Conservation (phyloP, 2,888 invertebrate genomes). For the Tipula lateralis region DNA sequence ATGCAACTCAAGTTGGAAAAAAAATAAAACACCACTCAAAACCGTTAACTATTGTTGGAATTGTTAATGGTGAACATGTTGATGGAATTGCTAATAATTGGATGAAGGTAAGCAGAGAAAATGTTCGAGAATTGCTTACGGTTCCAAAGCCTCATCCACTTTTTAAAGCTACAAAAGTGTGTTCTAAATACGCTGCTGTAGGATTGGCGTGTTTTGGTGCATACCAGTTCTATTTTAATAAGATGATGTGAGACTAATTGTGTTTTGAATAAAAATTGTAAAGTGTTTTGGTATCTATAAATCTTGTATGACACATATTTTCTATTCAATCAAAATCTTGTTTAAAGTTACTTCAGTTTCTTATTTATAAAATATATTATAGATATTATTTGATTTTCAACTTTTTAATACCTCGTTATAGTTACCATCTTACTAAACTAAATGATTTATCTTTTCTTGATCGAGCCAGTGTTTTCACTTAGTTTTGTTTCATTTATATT, state of each 20-base stretch:
- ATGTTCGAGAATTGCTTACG: neutral
- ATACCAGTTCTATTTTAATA: neutral
- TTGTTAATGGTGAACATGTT: conserved; percentile 91
- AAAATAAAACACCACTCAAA: conserved; percentile 30
- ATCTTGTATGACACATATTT: too few relatives aligned
- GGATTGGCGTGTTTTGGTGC: neutral
- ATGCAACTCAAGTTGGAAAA: conserved; percentile 50
- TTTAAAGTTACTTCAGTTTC: too few relatives aligned
- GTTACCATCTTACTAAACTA: too few relatives aligned
- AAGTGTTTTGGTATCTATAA: neutral
- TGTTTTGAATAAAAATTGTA: neutral
- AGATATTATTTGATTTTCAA: too few relatives aligned
- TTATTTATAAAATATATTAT: too few relatives aligned
- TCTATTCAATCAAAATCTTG: too few relatives aligned
- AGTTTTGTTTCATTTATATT: too few relatives aligned
- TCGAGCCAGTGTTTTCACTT: too few relatives aligned
- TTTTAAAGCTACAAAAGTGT: neutral
- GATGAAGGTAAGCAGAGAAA: neutral
- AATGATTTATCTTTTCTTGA: too few relatives aligned
- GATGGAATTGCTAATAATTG: conserved; percentile 53
- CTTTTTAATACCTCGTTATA: too few relatives aligned
- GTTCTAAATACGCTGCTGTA: neutral
- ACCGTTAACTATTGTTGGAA: conserved; percentile 73
- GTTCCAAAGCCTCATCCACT: neutral
- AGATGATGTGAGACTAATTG: neutral